Evolutionary conservation across 1,140 invertebrate genomes (phyloP), one percentile per base, ranked within the genome.

Genomic region (Pseudobourletiella spinata): DNA sequence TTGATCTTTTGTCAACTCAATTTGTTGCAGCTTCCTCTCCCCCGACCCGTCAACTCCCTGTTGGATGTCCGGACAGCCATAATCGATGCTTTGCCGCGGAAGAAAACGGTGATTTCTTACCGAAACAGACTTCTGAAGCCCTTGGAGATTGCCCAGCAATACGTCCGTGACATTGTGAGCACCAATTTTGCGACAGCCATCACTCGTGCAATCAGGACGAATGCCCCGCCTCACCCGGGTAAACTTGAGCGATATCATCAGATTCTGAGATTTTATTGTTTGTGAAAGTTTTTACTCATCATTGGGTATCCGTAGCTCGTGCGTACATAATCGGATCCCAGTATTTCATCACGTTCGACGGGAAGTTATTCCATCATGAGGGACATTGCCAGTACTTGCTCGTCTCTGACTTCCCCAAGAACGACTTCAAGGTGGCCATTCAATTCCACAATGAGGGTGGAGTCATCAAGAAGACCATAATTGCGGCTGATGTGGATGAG

Each of bases 321-420:
- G 59, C 43, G 3, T 26, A 57, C 1, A 16, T 67, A 3, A 48
- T 67, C 16, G 66, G 62, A 32, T 65, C 59, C 6, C 57, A 66
- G 50, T 64, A 61, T 56, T 67, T 44, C 51, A 32, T 20, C 32
- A 64, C 61, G 24, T 64, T 59, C 72, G 91, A 95, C 73, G 84
- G 85, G 1, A 82, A 82, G 58, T 84, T 88, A 66, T 78, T 86
- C 50, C 84, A 84, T 15, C 85, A 91, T 76, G 82, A 84, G 22
- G 89, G 89, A 52, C 79, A 76, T 15, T 95, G 92, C 75, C 84
- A 83, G 70, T 93, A 94, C 73, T 76, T 95, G 2, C 75, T 96
- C 2, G 83, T 84, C 0, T 83, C 86, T 65, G 92, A 95, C 73
- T 84, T 87, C 69, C 80, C 85, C 6, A 83, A 90, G 73, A 83